Percentiles rank a stretch among this genome's conserved stretches.
Evolutionary conservation across 2,113 vertebrate genomes (phyloP).

Genomic region (Pantherophis guttatus): DNA sequence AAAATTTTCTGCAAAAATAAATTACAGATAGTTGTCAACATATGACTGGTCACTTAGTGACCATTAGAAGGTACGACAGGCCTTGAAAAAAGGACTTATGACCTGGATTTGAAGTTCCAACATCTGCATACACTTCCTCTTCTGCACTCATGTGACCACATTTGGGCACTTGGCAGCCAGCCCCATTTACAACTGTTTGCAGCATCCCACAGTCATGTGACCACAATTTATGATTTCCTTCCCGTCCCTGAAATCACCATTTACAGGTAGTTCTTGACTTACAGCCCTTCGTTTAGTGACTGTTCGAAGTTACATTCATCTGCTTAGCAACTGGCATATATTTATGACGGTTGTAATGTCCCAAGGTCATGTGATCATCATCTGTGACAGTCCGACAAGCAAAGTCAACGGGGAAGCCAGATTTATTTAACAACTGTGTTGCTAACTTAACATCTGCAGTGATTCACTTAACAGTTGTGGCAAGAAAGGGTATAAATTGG

Average conservation of each 20-base stretch:
- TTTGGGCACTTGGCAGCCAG: background rate
- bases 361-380: background rate
- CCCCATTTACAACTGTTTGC: background rate
- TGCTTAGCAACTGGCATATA: background rate
- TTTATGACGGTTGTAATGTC: background rate
- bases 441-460: background rate
- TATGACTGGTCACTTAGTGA: background rate
- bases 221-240: background rate
- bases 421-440: background rate
- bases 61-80: background rate
- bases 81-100: background rate
- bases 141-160: background rate
- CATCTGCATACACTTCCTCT: too few species aligned
- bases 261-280: background rate
- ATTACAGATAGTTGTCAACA: background rate
- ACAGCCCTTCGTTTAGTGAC: background rate
- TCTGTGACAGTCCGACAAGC: background rate
- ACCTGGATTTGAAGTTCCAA: background rate
- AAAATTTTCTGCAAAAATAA: background rate
- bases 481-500: background rate
- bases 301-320: background rate
- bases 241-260: background rate
- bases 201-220: background rate
- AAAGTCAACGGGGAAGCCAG: background rate
- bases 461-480: background rate